Evolutionary conservation across 2,888 invertebrate species (phyloP), one percentile per base, ranked within the genome.

Genomic region (Bimastos eiseni): DNA sequence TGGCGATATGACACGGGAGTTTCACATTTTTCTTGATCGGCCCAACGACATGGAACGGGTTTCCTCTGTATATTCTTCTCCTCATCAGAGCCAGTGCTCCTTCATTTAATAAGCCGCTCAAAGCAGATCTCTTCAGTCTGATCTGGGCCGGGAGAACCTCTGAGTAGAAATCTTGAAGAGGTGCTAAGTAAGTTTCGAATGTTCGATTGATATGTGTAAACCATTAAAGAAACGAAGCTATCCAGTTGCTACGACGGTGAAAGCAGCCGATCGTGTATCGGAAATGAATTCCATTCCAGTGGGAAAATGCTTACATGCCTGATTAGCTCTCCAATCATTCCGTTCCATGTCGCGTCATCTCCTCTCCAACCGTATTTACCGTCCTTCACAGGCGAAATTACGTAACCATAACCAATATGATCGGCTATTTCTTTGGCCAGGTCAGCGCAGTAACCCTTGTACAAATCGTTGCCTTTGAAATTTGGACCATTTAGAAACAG

Each of bases 381-480:
- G 90, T 95, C 94, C 89, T 90, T 91, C 19, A 93, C 93, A 19
- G 91, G 91, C 83, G 36, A 88, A 36, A 93, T 92, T 89, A 70
- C 88, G 93, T 95, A 95, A n/a, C 94, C 93, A 92, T 95, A 95
- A 24, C 94, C 93, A 34, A 95, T 94, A 90, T 93, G 93, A 86
- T 93, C 91, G 8, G 95, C 93, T 55, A 95, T 94, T 89, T 94
- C 93, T 90, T 93, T 92, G 34, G 95, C 94, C 44, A 96, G 92
- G 92, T 96, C 95, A 33, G 95, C 94, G 92, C 95, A 95, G 93
- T 94, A 96, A 24, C 95, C 98, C 97, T 15, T 91, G 92, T 95
- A 95, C n/a, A 33, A 13, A 94, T 98, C 97, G 91, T 98, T 97
- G 11, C 98, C 98, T 55, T 90, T 41, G 5, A 90, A 34, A 38